Evolutionary conservation across 2,113 vertebrate genomes (phyloP), one percentile per base, ranked within the genome.

Genomic region (Anarrhichthys ocellatus): DNA sequence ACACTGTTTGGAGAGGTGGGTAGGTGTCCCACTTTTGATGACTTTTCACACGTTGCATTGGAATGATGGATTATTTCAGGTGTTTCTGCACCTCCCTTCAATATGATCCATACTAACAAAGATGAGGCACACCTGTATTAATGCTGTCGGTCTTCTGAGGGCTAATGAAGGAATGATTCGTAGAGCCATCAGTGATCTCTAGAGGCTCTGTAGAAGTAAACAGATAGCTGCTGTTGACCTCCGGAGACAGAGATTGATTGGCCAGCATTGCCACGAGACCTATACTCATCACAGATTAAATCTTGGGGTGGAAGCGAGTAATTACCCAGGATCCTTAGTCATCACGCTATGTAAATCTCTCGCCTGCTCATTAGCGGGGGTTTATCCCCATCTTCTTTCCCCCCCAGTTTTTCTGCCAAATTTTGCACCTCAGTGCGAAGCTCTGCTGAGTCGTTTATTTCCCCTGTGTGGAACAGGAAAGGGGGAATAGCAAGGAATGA

Each of bases 321-420:
- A 94, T 94, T 93, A 89, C 80, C 79, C 67, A 87, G 72, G 68
- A 93, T 94, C 93, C 86, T 84, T 90, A 78, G 83, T 93, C 87
- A 90, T 87, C 81, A 87, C 82, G 69, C n/a, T 82, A 70, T 81
- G 67, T 80, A 89, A 91, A 91, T 91, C 68, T 86, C 61, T 87
- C 29, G 48, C 82, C 81, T 82, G 87, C 91, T 88, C 86, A 92
- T 82, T 89, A 92, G 76, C 76, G 2, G 79, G 32, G 66, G 75
- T 69, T 83, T 82, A 89, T 84, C 32, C 32, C 32, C 32, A 32
- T 32, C 73, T 78, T 93, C 70, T 90, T 68, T 44, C 13, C 48
- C 65, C 42, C 79, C 40, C 18, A 80, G 79, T 58, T 70, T 70
- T 52, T 50, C 67, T 80, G 85, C 69, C 73, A 85, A 56, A 66